Percentiles rank a stretch among this genome's conserved stretches.
phyloP scores from a whole-genome alignment of 2,797 vertebrate species.

The Leuciscus waleckii region DNA sequence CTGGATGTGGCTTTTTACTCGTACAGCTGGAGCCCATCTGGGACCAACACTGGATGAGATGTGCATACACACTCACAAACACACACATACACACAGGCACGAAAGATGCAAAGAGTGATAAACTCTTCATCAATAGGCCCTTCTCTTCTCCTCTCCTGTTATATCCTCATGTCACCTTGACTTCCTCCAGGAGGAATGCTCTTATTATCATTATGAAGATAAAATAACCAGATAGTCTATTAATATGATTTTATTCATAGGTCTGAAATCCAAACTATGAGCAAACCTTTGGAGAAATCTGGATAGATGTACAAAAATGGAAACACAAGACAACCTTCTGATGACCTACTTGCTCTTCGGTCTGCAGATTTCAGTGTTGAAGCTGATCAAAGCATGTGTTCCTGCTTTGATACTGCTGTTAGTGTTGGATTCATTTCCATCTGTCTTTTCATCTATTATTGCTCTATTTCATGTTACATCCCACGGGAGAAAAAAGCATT shows the following conservation, averaged over 20 bases:
- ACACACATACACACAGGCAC: constrained; percentile 33
- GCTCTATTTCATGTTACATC: constrained; percentile 30
- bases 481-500: constrained; percentile 28
- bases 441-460: constrained; percentile 48
- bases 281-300: constrained; percentile 20
- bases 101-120: constrained; percentile 40
- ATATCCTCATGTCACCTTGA: constrained; percentile 23
- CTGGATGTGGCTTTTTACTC: constrained; percentile 53
- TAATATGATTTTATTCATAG: constrained; percentile 34
- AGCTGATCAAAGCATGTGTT: constrained; percentile 47
- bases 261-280: constrained; percentile 23
- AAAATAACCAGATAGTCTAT: constrained; percentile 29
- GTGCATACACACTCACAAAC: constrained; percentile 32
- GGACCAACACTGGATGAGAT: constrained; percentile 48
- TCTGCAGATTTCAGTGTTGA: constrained; percentile 39
- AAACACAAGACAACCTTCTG: constrained; percentile 26
- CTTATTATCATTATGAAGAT: background rate
- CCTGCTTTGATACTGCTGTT: constrained; percentile 31
- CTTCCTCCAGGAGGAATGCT: constrained; percentile 11
- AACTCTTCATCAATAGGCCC: constrained; percentile 32
- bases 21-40: constrained; percentile 62
- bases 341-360: constrained; percentile 32
- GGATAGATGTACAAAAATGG: constrained; percentile 19
- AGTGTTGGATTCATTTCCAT: constrained; percentile 40
- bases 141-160: constrained; percentile 9